These are phyloP conservation scores for Mungos mungo DNA, from an alignment of 2,113 vertebrate species.

Conservation along the genomic window DNA sequence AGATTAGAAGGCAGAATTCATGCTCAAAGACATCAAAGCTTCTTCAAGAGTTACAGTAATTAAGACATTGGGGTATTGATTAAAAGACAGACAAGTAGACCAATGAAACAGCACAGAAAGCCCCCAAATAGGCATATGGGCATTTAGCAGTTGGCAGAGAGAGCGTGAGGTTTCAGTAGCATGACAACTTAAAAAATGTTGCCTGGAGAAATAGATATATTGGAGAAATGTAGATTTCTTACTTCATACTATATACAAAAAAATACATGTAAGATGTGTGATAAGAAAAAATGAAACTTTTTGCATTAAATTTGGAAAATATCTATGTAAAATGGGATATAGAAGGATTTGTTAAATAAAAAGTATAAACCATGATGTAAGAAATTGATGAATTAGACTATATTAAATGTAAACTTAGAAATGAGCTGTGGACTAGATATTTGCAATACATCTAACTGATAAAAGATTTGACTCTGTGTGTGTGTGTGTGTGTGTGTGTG, in stretches of 20 bases:
- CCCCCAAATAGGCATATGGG: background rate
- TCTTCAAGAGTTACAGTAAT: background rate
- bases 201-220: background rate
- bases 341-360: constrained; percentile 11
- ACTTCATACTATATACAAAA: background rate
- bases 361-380: background rate
- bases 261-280: background rate
- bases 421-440: background rate
- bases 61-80: background rate
- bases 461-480: background rate
- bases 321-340: background rate
- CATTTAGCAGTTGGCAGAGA: background rate
- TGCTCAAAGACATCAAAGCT: background rate
- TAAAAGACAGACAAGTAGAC: background rate
- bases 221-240: background rate
- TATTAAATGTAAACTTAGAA: background rate
- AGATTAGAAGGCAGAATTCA: background rate
- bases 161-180: background rate
- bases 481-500: background rate
- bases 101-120: background rate
- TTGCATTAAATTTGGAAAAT: constrained; percentile 32
- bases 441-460: background rate
- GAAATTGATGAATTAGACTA: background rate
- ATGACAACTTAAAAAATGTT: background rate
- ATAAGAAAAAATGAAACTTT: background rate